These are phyloP conservation scores for Siderastrea siderea DNA, from an alignment of 92 coral and sea anemone species.

Conservation along the genomic window DNA sequence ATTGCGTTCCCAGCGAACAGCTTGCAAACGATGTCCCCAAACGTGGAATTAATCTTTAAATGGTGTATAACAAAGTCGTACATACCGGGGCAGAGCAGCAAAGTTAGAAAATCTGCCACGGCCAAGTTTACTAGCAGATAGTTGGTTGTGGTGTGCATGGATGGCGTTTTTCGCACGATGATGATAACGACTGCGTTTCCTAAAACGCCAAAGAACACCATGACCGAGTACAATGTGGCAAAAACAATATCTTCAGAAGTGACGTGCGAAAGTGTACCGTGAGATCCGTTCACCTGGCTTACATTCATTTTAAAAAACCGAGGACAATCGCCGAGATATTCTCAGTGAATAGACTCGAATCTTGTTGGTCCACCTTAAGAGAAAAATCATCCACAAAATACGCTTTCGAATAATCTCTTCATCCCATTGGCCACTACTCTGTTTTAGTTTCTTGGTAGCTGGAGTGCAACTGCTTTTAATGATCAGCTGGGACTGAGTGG, in stretches of 20 bases:
- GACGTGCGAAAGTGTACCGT: background rate
- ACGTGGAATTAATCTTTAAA: background rate
- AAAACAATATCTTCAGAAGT: slow-evolving; percentile 44
- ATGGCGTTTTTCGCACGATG: slow-evolving; percentile 51
- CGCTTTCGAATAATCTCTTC: too few species aligned
- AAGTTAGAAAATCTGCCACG: slow-evolving; percentile 49
- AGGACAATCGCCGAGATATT: too few species aligned
- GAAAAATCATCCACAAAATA: too few species aligned
- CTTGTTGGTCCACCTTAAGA: too few species aligned
- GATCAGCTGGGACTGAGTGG: too few species aligned
- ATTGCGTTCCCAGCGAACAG: slow-evolving; percentile 60
- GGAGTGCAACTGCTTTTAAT: too few species aligned
- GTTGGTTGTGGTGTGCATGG: slow-evolving; percentile 66
- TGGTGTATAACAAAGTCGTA: slow-evolving; percentile 52
- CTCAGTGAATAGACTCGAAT: too few species aligned
- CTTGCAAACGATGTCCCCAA: slow-evolving; percentile 55
- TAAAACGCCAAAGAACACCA: slow-evolving; percentile 49
- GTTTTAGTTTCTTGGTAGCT: too few species aligned
- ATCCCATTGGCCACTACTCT: too few species aligned
- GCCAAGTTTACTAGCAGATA: slow-evolving; percentile 57
- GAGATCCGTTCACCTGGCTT: background rate
- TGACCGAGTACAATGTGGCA: slow-evolving; percentile 44
- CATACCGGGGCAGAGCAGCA: slow-evolving; percentile 54
- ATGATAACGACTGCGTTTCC: slow-evolving; percentile 53
- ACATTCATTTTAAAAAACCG: background rate